A percentile compares a stretch with the other conserved stretches of the same genome.
Conservation (phyloP, 2,113 vertebrate genomes). For the Pollachius pollachius region DNA sequence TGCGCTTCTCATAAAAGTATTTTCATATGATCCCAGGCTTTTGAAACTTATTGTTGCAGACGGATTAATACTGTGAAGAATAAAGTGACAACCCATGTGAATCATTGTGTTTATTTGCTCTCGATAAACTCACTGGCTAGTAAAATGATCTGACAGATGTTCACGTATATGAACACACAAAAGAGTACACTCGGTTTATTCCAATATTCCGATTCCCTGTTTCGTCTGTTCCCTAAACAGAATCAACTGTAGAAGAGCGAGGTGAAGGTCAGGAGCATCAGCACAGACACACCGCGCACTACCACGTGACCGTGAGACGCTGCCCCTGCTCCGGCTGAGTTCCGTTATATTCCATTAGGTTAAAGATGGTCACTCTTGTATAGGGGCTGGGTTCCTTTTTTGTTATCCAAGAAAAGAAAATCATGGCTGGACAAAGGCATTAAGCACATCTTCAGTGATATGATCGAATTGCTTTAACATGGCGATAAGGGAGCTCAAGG, state of each 20-base stretch:
- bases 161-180: not conserved
- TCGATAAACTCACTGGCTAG: no score
- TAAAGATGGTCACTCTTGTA: slow-evolving; percentile 41
- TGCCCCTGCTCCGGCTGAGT: slow-evolving; percentile 37
- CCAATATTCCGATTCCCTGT: no score
- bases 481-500: slow-evolving; percentile 94
- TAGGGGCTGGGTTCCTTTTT: slow-evolving; percentile 48
- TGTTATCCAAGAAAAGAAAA: slow-evolving; percentile 26
- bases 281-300: slow-evolving; percentile 15
- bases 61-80: slow-evolving; percentile 63
- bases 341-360: slow-evolving; percentile 45
- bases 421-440: slow-evolving; percentile 50
- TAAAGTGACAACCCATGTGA: slow-evolving; percentile 58
- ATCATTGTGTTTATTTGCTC: no score
- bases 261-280: not conserved
- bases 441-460: slow-evolving; percentile 15
- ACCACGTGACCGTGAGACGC: slow-evolving; percentile 47
- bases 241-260: no score
- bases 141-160: not conserved
- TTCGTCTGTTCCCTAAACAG: no score
- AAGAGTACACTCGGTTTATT: no score
- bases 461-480: slow-evolving; percentile 44
- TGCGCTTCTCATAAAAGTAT: slow-evolving; percentile 53
- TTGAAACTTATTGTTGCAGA: slow-evolving; percentile 61
- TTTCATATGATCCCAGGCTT: slow-evolving; percentile 60